These are phyloP conservation scores for Protodeltote pygarga DNA, from an alignment of 2,888 invertebrate species.

Conservation along the genomic window DNA sequence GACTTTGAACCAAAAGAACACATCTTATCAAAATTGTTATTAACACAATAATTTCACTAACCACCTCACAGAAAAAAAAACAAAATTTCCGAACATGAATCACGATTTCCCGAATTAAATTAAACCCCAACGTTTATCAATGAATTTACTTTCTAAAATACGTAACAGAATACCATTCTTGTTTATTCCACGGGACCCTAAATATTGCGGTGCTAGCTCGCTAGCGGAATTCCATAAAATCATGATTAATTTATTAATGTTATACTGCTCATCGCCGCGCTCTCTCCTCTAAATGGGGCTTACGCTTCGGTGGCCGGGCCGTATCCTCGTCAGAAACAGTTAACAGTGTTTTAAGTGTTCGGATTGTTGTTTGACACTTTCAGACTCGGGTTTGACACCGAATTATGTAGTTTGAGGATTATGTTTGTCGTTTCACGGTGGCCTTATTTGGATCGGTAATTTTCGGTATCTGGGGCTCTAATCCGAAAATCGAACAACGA, in stretches of 20 bases:
- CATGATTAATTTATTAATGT: constrained; percentile 86
- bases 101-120: no score
- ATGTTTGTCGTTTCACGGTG: background rate
- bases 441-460: no score
- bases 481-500: no score
- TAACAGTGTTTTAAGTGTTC: constrained; percentile 13
- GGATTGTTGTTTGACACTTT: constrained; percentile 9
- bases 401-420: background rate
- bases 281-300: constrained; percentile 80
- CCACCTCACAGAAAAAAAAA: no score
- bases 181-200: constrained; percentile 46
- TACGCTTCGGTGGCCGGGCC: constrained; percentile 72
- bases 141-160: constrained; percentile 7
- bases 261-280: constrained; percentile 75
- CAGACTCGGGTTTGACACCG: background rate
- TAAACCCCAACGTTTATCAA: no score
- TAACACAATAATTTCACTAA: no score
- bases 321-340: constrained; percentile 61
- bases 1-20: no score
- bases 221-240: constrained; percentile 84
- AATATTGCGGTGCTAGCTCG: constrained; percentile 60
- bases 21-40: no score
- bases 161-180: background rate
- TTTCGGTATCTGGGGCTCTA: no score
- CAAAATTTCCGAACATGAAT: no score